Conservation (phyloP, 1,140 invertebrate species). For the Aethina tumida region DNA sequence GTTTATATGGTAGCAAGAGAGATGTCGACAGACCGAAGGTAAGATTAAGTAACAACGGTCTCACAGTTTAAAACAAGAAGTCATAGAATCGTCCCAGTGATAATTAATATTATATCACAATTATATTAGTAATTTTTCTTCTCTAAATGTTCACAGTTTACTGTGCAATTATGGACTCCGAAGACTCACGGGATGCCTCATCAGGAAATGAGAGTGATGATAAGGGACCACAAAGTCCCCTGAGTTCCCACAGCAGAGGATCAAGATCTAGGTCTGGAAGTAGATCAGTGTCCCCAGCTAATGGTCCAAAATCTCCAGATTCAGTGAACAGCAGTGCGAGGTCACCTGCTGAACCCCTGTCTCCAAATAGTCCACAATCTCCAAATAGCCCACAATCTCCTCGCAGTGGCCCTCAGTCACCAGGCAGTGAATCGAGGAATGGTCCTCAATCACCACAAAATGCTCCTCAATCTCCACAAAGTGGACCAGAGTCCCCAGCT, state of each 20-base stretch:
- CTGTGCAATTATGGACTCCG: constrained; percentile 30
- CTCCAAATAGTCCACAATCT: constrained; percentile 7
- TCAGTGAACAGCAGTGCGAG: too few relatives aligned
- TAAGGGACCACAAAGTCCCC: constrained; percentile 15
- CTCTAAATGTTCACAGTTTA: constrained; percentile 12
- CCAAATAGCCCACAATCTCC: constrained; percentile 6
- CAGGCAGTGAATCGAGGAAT: constrained; percentile 4
- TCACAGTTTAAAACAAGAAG: constrained; percentile 10
- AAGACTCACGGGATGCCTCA: constrained; percentile 31
- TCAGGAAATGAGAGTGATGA: constrained; percentile 30
- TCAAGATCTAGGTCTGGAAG: constrained; percentile 10
- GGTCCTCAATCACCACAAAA: constrained; percentile 1
- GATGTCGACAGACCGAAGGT: constrained; percentile 23
- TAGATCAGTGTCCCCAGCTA: constrained; percentile 11
- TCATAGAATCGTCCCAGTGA: constrained; percentile 7
- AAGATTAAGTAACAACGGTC: constrained; percentile 28
- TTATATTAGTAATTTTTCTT: constrained; percentile 6
- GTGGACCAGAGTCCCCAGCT: constrained; percentile 4
- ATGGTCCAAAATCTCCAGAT: constrained; percentile 4
- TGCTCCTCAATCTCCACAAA: constrained; percentile 15
- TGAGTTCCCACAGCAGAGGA: constrained; percentile 10
- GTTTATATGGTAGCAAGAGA: constrained; percentile 27
- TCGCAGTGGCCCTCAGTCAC: constrained; percentile 6
- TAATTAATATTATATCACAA: constrained; percentile 7
- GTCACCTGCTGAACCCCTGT: too few relatives aligned